phyloP scores from a whole-genome alignment of 2,797 vertebrate genomes.

The Hemitrygon akajei region DNA sequence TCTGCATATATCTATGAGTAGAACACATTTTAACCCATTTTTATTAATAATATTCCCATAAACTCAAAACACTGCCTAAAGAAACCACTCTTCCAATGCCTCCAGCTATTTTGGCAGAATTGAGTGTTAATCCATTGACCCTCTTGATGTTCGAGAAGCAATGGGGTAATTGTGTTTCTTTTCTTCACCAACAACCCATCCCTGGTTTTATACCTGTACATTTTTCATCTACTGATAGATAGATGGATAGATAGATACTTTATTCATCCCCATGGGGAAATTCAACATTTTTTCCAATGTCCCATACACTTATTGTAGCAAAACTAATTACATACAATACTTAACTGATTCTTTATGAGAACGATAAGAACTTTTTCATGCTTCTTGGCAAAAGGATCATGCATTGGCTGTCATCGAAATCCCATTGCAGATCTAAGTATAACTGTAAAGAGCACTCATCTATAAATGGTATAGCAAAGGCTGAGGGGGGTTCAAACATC shows the following conservation, averaged over 20 bases:
- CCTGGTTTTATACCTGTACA: not conserved
- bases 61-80: not conserved
- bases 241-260: too few species aligned
- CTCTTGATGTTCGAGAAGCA: not conserved
- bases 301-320: too few species aligned
- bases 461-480: constrained; percentile 52
- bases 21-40: not conserved
- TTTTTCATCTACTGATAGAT: not conserved
- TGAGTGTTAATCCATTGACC: not conserved
- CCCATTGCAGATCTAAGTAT: constrained; percentile 45
- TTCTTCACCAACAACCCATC: not conserved
- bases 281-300: too few species aligned
- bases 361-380: constrained; percentile 10
- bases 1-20: not conserved
- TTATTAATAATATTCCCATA: not conserved
- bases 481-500: constrained; percentile 49
- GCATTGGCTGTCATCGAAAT: constrained; percentile 52
- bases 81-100: not conserved
- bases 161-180: not conserved
- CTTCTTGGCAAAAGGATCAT: constrained; percentile 45
- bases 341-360: not conserved
- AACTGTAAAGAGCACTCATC: constrained; percentile 47
- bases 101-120: not conserved
- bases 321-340: too few species aligned
- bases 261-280: too few species aligned